phyloP scores from a whole-genome alignment of 1,140 invertebrate genomes.

The Acromyrmex echinatior region DNA sequence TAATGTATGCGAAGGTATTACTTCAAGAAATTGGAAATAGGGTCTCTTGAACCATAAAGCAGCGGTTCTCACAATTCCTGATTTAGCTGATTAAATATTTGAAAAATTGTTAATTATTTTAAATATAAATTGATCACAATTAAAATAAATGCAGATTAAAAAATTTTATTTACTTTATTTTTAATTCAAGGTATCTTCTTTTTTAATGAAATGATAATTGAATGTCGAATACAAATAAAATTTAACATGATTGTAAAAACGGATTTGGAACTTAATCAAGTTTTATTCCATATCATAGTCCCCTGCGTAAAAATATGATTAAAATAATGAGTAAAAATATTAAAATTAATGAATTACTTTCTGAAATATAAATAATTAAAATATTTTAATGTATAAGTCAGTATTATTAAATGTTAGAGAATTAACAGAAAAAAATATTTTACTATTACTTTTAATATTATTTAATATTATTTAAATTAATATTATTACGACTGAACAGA shows the following conservation, averaged over 20 bases:
- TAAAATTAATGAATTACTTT: background rate
- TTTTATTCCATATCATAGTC: background rate
- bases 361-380: background rate
- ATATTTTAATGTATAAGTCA: background rate
- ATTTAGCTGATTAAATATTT: background rate
- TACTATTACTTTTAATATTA: background rate
- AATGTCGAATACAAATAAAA: background rate
- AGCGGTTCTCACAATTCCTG: constrained; percentile 3
- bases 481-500: too few species aligned
- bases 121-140: background rate
- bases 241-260: background rate
- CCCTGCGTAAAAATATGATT: background rate
- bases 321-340: background rate
- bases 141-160: background rate
- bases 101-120: background rate
- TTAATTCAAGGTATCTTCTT: background rate
- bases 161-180: background rate
- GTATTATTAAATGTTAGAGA: background rate
- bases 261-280: background rate
- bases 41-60: background rate
- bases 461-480: background rate
- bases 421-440: background rate
- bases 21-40: constrained; percentile 37
- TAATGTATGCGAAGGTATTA: constrained; percentile 33
- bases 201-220: background rate